Evolutionary conservation across 2,797 vertebrate genomes (phyloP).

Genomic region (Sebastes trivittatus): DNA sequence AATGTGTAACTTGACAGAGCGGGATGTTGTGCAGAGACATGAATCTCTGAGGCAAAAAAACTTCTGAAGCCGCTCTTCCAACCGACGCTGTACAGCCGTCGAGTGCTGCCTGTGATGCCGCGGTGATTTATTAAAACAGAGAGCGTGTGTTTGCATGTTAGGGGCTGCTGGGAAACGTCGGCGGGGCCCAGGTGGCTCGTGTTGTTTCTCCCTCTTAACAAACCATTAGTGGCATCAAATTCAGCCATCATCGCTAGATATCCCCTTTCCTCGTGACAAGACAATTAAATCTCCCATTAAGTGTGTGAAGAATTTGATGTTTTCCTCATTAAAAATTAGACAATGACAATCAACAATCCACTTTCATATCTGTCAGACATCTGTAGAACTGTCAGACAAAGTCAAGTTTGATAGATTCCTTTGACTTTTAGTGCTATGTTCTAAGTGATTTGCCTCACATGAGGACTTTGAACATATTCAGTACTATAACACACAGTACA

Average conservation of each 20-base stretch:
- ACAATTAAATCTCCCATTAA: constrained; percentile 68
- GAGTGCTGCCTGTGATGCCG: constrained; percentile 55
- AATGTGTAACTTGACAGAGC: constrained; percentile 72
- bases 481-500: not conserved
- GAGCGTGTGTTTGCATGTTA: constrained; percentile 50
- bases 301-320: constrained; percentile 38
- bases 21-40: constrained; percentile 59
- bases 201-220: constrained; percentile 57
- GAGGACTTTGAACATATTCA: not conserved
- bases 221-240: constrained; percentile 72
- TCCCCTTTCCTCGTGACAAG: constrained; percentile 62
- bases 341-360: constrained; percentile 46
- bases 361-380: constrained; percentile 62
- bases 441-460: not conserved
- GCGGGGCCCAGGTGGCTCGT: constrained; percentile 55
- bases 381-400: constrained; percentile 47
- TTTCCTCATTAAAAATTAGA: constrained; percentile 72
- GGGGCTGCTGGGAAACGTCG: constrained; percentile 33
- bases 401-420: not conserved
- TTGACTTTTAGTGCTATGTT: not conserved
- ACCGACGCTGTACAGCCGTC: constrained; percentile 27
- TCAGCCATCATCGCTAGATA: constrained; percentile 59
- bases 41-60: constrained; percentile 67
- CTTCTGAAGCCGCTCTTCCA: constrained; percentile 56
- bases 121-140: constrained; percentile 68